phyloP scores from a whole-genome alignment of 2,888 invertebrate species.

The Eristalinus aeneus region DNA sequence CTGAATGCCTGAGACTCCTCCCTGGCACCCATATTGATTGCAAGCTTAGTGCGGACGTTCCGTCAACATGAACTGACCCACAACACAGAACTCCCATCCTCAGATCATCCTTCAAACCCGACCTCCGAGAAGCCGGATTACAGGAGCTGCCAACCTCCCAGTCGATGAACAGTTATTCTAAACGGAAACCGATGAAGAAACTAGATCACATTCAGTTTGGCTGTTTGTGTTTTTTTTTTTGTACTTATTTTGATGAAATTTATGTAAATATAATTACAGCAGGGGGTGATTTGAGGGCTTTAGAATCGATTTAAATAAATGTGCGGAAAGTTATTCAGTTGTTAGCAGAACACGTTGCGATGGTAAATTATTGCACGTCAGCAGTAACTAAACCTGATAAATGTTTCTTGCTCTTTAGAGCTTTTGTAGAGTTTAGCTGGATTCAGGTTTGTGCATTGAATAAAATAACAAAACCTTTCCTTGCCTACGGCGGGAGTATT shows the following conservation, averaged over 20 bases:
- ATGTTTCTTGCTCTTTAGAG: no score
- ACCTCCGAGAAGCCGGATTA: slow-evolving; percentile 98
- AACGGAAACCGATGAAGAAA: slow-evolving; percentile 7
- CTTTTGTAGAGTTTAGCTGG: no score
- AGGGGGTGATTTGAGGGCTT: no score
- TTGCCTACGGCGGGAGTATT: no score
- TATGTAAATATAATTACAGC: not conserved
- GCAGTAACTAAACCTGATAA: no score
- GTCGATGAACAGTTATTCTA: slow-evolving; percentile 77
- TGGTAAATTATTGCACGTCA: no score
- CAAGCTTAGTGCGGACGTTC: slow-evolving; percentile 97
- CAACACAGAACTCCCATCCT: slow-evolving; percentile 89
- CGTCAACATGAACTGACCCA: slow-evolving; percentile 87
- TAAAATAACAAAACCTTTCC: no score
- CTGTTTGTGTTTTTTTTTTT: not conserved
- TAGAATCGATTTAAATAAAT: no score
- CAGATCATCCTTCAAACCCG: slow-evolving; percentile 95
- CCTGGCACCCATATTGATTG: slow-evolving; percentile 96
- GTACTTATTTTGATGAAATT: not conserved
- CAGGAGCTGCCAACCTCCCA: slow-evolving; percentile 99
- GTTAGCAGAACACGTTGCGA: no score
- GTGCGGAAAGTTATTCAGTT: no score
- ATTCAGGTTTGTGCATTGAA: no score
- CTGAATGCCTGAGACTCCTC: slow-evolving; percentile 92
- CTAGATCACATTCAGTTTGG: not conserved